Evolutionary conservation across 37 sponge, comb jelly and placozoan species (phyloP), one percentile per base, ranked within the genome.

Genomic region (Chondrilla cf. caribensis): DNA sequence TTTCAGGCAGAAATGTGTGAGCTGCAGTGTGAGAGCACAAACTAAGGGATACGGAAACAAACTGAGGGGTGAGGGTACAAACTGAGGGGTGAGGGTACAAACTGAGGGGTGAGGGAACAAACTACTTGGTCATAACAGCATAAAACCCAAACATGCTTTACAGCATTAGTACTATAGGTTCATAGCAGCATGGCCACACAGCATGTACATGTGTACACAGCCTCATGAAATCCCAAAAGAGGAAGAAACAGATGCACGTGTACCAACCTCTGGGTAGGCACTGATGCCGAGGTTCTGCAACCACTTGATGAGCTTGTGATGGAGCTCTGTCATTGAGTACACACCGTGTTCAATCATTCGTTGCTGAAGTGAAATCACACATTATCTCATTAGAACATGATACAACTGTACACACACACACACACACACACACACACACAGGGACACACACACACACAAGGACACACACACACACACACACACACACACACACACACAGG

Each of bases 181-280:
- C n/a, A n/a, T n/a, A n/a, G n/a, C n/a, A n/a, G n/a, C n/a, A n/a
- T n/a, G n/a, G n/a, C n/a, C n/a, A n/a, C n/a, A n/a, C n/a, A n/a
- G n/a, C n/a, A n/a, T n/a, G n/a, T n/a, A n/a, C n/a, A n/a, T n/a
- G n/a, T n/a, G n/a, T n/a, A n/a, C n/a, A n/a, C n/a, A n/a, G n/a
- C n/a, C n/a, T n/a, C n/a, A n/a, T n/a, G n/a, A n/a, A n/a, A n/a
- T n/a, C n/a, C n/a, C n/a, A n/a, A n/a, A n/a, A n/a, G n/a, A n/a
- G n/a, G n/a, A n/a, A n/a, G 6, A 71, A 3, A 40, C 38, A 40
- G 3, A 19, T 29, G 29, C 42, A 38, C 29, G 38, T 33, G 17
- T 17, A 58, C 60, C 17, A 32, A 91, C 91, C 82, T 84, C 82
- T 39, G 91, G 66, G 81, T 91, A 91, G 39, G 64, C 44, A 32